These are phyloP conservation scores for Odontesthes bonariensis DNA, from an alignment of 2,113 vertebrate genomes.

Conservation along the genomic window DNA sequence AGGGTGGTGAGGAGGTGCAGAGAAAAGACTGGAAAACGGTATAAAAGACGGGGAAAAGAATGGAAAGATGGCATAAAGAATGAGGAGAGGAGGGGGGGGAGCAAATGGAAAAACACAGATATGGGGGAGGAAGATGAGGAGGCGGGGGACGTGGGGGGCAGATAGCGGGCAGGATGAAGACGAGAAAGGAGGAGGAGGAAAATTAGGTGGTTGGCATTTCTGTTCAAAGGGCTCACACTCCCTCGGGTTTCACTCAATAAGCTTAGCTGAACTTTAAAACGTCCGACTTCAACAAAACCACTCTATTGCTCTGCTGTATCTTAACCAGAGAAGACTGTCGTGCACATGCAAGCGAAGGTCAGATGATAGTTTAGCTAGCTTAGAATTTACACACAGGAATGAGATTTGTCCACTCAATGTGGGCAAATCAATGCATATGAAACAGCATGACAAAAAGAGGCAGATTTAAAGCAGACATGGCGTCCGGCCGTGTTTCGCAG, in stretches of 20 bases:
- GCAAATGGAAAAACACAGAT: constrained; percentile 4
- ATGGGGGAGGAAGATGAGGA: constrained; percentile 8
- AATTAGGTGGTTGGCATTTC: constrained; percentile 76
- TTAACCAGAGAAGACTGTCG: constrained; percentile 32
- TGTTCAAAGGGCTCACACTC: constrained; percentile 72
- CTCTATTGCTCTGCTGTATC: constrained; percentile 40
- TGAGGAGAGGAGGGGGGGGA: neutral
- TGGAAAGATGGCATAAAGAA: neutral
- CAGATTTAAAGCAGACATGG: neutral
- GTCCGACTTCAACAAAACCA: constrained; percentile 59
- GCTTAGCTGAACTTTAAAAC: constrained; percentile 75
- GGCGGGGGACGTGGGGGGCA: neutral
- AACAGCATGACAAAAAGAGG: neutral
- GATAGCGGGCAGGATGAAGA: constrained; percentile 44
- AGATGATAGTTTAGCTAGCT: constrained; percentile 26
- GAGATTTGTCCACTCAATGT: constrained; percentile 23
- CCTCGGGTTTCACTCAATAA: constrained; percentile 73
- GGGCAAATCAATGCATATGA: neutral
- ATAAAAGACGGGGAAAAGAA: neutral
- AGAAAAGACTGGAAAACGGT: neutral
- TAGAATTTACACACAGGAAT: constrained; percentile 46
- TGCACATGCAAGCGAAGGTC: constrained; percentile 33
- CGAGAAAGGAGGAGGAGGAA: constrained; percentile 48
- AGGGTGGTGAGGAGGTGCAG: neutral
- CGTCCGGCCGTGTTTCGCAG: neutral